Evolutionary conservation across 1,140 invertebrate genomes (phyloP).

Genomic region (Uloborus diversus): DNA sequence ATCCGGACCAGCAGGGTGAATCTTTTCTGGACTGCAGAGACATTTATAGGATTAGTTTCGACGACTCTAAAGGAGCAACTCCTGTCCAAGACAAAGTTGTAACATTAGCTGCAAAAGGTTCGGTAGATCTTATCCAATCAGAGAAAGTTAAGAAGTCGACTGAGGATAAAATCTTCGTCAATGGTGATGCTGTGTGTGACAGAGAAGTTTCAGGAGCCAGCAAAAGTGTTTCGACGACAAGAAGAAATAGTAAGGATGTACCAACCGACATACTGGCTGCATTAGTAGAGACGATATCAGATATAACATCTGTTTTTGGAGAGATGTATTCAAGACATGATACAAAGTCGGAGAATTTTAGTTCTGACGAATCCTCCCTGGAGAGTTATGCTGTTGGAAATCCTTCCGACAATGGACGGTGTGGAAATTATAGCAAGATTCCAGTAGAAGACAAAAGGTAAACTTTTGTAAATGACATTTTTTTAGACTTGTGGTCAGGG

Average conservation of each 20-base stretch:
- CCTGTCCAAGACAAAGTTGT: not conserved
- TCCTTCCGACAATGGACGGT: too few relatives aligned
- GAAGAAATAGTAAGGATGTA: constrained; percentile 8
- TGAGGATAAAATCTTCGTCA: too few relatives aligned
- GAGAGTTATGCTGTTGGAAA: constrained; percentile 44
- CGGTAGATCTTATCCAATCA: too few relatives aligned
- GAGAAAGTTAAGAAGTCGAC: too few relatives aligned
- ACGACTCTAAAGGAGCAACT: not conserved
- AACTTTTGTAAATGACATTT: too few relatives aligned
- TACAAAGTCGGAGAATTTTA: constrained; percentile 16
- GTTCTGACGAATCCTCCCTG: constrained; percentile 38
- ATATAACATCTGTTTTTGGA: constrained; percentile 14
- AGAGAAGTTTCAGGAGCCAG: not conserved
- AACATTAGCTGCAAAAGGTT: not conserved
- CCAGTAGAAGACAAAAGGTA: too few relatives aligned
- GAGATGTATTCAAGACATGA: constrained; percentile 35
- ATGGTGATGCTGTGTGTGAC: too few relatives aligned
- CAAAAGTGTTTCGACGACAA: too few relatives aligned
- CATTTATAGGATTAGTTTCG: constrained; percentile 49
- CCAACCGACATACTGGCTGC: constrained; percentile 32
- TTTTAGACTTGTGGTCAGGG: too few relatives aligned
- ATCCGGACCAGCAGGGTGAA: constrained; percentile 9
- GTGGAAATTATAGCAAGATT: too few relatives aligned
- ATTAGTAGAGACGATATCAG: constrained; percentile 29
- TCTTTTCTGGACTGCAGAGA: constrained; percentile 47